These are phyloP conservation scores for Spongilla lacustris DNA, from an alignment of 37 sponge, comb jelly and placozoan species.

Conservation along the genomic window DNA sequence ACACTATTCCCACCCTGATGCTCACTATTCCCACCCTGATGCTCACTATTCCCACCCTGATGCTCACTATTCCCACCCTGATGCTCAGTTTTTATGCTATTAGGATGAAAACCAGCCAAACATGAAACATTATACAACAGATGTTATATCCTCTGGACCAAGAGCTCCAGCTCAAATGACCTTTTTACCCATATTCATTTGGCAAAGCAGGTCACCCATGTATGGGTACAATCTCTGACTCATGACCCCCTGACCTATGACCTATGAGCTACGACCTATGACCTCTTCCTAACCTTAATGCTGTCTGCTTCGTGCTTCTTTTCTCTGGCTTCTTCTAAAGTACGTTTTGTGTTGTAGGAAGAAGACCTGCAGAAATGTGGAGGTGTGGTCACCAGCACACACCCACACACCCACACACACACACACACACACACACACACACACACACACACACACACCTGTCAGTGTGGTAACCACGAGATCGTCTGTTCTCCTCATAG, in stretches of 20 bases:
- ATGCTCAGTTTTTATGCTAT: too few relatives aligned
- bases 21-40: too few relatives aligned
- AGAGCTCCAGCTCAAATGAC: too few relatives aligned
- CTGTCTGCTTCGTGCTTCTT: conserved; percentile 56
- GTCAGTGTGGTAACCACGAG: neutral
- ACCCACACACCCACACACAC: neutral
- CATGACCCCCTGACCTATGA: neutral
- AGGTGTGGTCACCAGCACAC: neutral
- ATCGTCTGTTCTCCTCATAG: neutral
- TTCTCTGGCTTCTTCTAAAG: conserved; percentile 44
- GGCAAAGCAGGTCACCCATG: too few relatives aligned
- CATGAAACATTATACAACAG: too few relatives aligned
- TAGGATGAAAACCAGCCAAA: too few relatives aligned
- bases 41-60: too few relatives aligned
- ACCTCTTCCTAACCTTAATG: conserved; percentile 11
- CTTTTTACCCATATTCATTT: too few relatives aligned
- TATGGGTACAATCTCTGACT: neutral
- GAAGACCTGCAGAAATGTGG: neutral
- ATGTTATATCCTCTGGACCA: too few relatives aligned
- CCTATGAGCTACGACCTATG: neutral
- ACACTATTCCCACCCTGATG: too few relatives aligned
- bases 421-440: neutral
- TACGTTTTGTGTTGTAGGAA: neutral
- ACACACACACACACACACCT: neutral
- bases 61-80: too few relatives aligned